Conservation (phyloP, 2,888 invertebrate genomes). For the Calliopum simillimum region DNA sequence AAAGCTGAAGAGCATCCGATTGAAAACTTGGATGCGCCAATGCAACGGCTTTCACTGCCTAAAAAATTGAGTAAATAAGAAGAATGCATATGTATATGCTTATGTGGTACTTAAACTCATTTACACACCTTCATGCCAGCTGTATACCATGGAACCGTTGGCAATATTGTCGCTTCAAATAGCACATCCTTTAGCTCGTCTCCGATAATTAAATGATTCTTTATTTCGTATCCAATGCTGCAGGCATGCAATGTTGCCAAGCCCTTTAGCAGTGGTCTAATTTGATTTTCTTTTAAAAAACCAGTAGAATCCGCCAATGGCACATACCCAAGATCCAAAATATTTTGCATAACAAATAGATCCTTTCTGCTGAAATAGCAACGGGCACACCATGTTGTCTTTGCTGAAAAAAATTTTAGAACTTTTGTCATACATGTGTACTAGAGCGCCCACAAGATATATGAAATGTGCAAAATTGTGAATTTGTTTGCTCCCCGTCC, state of each 20-base stretch:
- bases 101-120: not conserved
- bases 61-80: not conserved
- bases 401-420: slow-evolving; percentile 43
- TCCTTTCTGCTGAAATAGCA: slow-evolving; percentile 62
- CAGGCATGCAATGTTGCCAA: slow-evolving; percentile 66
- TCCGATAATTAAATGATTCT: slow-evolving; percentile 51
- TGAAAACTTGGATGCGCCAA: slow-evolving; percentile 55
- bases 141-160: slow-evolving; percentile 54
- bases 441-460: too few species aligned
- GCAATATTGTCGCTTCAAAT: slow-evolving; percentile 52
- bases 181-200: slow-evolving; percentile 50
- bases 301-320: slow-evolving; percentile 41
- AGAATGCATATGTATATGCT: not conserved
- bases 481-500: too few species aligned
- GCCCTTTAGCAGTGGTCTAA: slow-evolving; percentile 59
- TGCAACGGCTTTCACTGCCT: slow-evolving; percentile 52
- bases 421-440: too few species aligned
- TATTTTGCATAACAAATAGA: slow-evolving; percentile 66
- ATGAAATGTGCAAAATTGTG: too few species aligned
- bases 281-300: slow-evolving; percentile 57
- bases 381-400: slow-evolving; percentile 58
- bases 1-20: slow-evolving; percentile 46
- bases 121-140: slow-evolving; percentile 53
- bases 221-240: slow-evolving; percentile 64
- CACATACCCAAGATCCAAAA: slow-evolving; percentile 56